Conservation (phyloP, 2,113 vertebrate species). For the Alouatta palliata region DNA sequence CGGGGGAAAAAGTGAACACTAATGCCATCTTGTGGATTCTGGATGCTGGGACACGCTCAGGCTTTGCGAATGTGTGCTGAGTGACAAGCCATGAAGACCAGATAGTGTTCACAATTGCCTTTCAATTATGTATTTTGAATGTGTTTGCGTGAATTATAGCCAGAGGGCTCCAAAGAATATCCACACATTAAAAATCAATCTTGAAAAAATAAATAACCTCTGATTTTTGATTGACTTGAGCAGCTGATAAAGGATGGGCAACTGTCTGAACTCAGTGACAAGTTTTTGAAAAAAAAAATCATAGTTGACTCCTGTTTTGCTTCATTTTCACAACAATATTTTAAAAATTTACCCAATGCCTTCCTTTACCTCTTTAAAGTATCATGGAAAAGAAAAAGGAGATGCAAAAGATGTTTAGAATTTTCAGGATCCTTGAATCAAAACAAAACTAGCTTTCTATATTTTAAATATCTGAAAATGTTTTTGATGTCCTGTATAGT, state of each 20-base stretch:
- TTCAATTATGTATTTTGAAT: constrained; percentile 38
- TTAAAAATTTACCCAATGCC: not conserved
- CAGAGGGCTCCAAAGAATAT: constrained; percentile 69
- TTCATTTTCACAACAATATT: constrained; percentile 17
- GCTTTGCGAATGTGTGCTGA: not conserved
- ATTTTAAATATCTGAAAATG: constrained; percentile 31
- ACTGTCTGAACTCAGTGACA: not conserved
- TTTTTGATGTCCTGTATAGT: not conserved
- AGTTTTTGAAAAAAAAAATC: constrained; percentile 61
- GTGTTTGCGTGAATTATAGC: constrained; percentile 59
- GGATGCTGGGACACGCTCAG: constrained; percentile 72
- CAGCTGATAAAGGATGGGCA: constrained; percentile 9
- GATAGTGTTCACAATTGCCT: constrained; percentile 36
- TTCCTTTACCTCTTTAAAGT: not conserved
- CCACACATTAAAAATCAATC: constrained; percentile 70
- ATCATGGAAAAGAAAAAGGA: not conserved
- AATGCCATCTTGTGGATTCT: constrained; percentile 87
- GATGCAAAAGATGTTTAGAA: not conserved
- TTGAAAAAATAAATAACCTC: constrained; percentile 69
- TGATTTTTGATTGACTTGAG: constrained; percentile 63
- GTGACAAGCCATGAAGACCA: constrained; percentile 36
- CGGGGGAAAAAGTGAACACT: constrained; percentile 74
- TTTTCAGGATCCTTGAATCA: constrained; percentile 24
- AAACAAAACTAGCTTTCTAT: not conserved
- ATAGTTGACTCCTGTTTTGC: constrained; percentile 28